These are phyloP conservation scores for Polydrusus pterygomalis DNA, from an alignment of 2,888 invertebrate species.

Conservation along the genomic window DNA sequence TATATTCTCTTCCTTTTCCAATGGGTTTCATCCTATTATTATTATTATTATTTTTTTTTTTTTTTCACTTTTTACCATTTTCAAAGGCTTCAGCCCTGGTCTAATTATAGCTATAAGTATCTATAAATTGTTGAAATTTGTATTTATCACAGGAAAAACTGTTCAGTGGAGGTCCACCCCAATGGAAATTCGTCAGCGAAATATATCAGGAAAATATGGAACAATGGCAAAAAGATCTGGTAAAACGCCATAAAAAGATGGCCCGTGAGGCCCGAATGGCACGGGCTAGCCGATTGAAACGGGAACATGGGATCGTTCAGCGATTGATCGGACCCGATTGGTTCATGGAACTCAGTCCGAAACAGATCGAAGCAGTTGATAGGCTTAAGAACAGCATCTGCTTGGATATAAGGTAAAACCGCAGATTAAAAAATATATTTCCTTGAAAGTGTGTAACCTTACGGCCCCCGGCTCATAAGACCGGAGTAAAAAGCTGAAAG, in stretches of 20 bases:
- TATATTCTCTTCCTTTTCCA: too few relatives aligned
- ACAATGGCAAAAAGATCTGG: conserved; percentile 53
- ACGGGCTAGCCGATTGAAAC: not conserved
- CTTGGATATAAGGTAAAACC: conserved; percentile 46
- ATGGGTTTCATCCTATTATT: too few relatives aligned
- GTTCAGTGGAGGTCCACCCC: conserved; percentile 61
- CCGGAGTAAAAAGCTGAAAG: too few relatives aligned
- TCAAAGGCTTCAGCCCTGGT: too few relatives aligned
- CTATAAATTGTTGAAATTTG: too few relatives aligned
- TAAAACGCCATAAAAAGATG: conserved; percentile 39
- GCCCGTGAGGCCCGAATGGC: not conserved
- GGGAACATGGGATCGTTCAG: conserved; percentile 31
- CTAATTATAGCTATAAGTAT: too few relatives aligned
- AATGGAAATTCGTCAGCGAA: conserved; percentile 65
- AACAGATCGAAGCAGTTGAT: conserved; percentile 65
- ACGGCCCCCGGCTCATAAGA: too few relatives aligned
- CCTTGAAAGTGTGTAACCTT: too few relatives aligned
- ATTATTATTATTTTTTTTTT: too few relatives aligned
- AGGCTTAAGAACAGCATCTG: conserved; percentile 54
- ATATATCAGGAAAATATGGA: conserved; percentile 58
- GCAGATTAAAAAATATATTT: not conserved
- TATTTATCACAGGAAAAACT: conserved; percentile 28
- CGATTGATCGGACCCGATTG: conserved; percentile 66
- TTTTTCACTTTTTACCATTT: too few relatives aligned
- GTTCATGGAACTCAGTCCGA: conserved; percentile 69